phyloP scores from a whole-genome alignment of 2,888 invertebrate genomes.

The Smittia sp. region DNA sequence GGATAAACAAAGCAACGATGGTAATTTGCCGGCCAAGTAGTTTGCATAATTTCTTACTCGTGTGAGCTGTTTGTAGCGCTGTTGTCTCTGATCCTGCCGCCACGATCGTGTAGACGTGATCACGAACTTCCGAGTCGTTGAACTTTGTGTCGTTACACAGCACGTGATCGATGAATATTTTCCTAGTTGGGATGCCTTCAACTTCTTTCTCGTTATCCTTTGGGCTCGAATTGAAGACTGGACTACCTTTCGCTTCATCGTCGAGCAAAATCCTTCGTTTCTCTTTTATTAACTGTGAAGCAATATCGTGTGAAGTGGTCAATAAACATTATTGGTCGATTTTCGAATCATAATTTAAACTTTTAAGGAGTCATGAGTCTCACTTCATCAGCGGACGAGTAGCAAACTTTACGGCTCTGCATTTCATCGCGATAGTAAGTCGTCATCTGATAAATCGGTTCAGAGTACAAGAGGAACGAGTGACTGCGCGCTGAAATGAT shows the following conservation, averaged over 20 bases:
- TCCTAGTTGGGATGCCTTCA: constrained; percentile 25
- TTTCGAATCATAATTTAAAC: neutral
- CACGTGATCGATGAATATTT: constrained; percentile 41
- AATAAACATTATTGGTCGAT: neutral
- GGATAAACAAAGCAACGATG: neutral
- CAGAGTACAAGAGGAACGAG: constrained; percentile 17
- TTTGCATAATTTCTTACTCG: constrained; percentile 13
- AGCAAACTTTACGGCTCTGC: constrained; percentile 15
- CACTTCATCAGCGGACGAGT: constrained; percentile 19
- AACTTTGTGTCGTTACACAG: constrained; percentile 39
- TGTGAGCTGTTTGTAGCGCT: constrained; percentile 38
- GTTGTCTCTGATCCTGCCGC: constrained; percentile 39
- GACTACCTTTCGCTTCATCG: neutral
- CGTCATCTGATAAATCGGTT: constrained; percentile 31
- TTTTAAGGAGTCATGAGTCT: neutral
- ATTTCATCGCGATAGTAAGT: constrained; percentile 36
- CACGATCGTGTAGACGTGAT: constrained; percentile 40
- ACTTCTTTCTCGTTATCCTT: neutral
- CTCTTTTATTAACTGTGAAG: constrained; percentile 22
- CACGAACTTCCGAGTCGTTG: constrained; percentile 31
- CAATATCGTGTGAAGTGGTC: neutral
- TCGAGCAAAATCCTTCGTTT: neutral
- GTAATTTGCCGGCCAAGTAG: neutral
- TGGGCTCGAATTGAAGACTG: neutral
- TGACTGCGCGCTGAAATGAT: constrained; percentile 29